These are phyloP conservation scores for Anthopleura sola DNA, from an alignment of 64 coral and sea anemone species.

Conservation along the genomic window DNA sequence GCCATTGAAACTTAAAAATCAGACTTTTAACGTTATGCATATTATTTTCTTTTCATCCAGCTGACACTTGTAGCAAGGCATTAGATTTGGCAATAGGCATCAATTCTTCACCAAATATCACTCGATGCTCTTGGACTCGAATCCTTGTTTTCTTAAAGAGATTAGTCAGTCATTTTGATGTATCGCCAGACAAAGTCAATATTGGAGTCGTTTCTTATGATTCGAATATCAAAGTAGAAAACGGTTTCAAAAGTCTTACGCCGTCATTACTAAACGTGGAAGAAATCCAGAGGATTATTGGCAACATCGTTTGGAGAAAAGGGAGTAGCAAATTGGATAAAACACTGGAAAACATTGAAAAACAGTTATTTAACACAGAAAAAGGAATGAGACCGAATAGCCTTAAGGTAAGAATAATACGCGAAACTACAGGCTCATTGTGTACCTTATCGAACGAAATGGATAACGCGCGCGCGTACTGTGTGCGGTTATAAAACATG, in stretches of 20 bases:
- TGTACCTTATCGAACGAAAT: too few relatives aligned
- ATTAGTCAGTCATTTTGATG: not conserved
- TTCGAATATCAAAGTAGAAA: not conserved
- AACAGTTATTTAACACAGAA: not conserved
- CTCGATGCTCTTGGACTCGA: conserved; percentile 10
- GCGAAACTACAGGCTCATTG: too few relatives aligned
- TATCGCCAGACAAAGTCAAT: conserved; percentile 11
- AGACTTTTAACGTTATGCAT: not conserved
- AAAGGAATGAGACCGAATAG: not conserved
- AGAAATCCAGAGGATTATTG: conserved; percentile 14
- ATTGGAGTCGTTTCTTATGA: conserved; percentile 15
- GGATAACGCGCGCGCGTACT: too few relatives aligned
- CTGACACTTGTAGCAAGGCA: conserved; percentile 3
- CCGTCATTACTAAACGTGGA: not conserved
- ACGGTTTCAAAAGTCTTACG: not conserved
- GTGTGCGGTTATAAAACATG: too few relatives aligned
- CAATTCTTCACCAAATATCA: conserved; percentile 1
- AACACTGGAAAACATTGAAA: not conserved
- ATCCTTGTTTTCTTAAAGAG: not conserved
- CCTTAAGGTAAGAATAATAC: conserved; percentile 3
- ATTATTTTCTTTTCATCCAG: not conserved
- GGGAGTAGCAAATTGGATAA: not conserved
- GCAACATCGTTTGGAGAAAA: not conserved
- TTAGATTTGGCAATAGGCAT: conserved; percentile 11
- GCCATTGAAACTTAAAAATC: not conserved